phyloP scores from a whole-genome alignment of 2,113 vertebrate species.

The Gasterosteus aculeatus region DNA sequence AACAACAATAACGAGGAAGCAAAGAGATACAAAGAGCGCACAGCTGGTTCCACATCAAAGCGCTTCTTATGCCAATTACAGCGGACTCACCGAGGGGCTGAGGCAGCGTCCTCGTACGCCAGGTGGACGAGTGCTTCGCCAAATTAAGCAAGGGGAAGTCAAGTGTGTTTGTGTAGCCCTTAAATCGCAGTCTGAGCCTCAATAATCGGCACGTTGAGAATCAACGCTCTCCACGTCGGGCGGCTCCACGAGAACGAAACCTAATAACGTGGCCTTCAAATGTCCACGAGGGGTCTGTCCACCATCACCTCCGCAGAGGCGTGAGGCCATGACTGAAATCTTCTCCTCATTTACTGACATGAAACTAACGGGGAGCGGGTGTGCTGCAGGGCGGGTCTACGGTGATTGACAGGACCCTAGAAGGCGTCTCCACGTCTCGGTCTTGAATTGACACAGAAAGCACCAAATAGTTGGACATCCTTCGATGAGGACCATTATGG shows the following conservation, averaged over 20 bases:
- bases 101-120: slow-evolving; percentile 23
- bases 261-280: background rate
- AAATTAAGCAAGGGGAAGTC: slow-evolving; percentile 46
- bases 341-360: background rate
- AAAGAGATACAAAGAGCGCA: slow-evolving; percentile 49
- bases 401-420: no score
- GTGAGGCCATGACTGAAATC: background rate
- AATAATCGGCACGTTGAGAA: background rate
- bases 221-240: background rate
- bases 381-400: background rate
- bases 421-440: no score
- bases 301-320: background rate
- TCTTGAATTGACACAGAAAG: no score
- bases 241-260: background rate
- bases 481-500: no score
- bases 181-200: slow-evolving; percentile 29
- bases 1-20: slow-evolving; percentile 61
- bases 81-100: slow-evolving; percentile 31
- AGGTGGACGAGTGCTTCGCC: slow-evolving; percentile 37
- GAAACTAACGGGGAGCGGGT: background rate
- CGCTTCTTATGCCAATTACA: slow-evolving; percentile 48
- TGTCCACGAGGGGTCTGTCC: background rate
- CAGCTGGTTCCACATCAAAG: slow-evolving; percentile 60
- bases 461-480: no score
- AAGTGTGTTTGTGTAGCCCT: slow-evolving; percentile 24